Percentiles rank a stretch among this genome's conserved stretches.
Conservation (phyloP, 2,797 vertebrate species). For the Denticeps clupeoides region DNA sequence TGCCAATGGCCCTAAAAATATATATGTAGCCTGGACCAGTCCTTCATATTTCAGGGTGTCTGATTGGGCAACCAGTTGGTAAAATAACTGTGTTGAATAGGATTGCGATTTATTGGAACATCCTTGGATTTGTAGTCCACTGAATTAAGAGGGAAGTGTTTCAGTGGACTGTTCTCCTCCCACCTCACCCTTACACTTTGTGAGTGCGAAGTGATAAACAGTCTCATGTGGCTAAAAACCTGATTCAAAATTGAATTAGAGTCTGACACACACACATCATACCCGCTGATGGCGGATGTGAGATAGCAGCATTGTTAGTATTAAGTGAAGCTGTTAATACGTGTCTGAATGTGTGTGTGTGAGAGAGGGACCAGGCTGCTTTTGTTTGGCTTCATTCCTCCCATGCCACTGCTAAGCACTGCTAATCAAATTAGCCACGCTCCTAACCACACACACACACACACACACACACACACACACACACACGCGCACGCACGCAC, state of each 20-base stretch:
- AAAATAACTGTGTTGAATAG: too few relatives aligned
- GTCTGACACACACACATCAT: background rate
- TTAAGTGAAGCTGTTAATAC: conserved; percentile 51
- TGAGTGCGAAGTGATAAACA: background rate
- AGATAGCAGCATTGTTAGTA: conserved; percentile 24
- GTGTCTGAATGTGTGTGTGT: conserved; percentile 40
- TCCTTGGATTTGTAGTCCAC: too few relatives aligned
- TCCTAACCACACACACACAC: conserved; percentile 39
- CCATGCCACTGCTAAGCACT: conserved; percentile 46
- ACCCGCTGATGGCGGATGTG: conserved; percentile 24
- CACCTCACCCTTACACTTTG: too few relatives aligned
- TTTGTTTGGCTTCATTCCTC: conserved; percentile 52
- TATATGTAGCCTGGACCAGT: too few relatives aligned
- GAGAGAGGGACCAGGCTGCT: conserved; percentile 31
- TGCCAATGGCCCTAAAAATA: too few relatives aligned
- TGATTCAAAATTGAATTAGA: too few relatives aligned
- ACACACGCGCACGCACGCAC: background rate
- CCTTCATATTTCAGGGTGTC: too few relatives aligned
- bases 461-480: conserved; percentile 9
- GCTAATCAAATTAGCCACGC: conserved; percentile 74
- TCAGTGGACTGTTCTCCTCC: too few relatives aligned
- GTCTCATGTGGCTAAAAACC: too few relatives aligned
- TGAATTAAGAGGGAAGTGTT: too few relatives aligned
- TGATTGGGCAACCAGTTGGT: too few relatives aligned
- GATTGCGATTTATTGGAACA: too few relatives aligned